Evolutionary conservation across 2,113 vertebrate species (phyloP).

Genomic region (Piprites chloris): DNA sequence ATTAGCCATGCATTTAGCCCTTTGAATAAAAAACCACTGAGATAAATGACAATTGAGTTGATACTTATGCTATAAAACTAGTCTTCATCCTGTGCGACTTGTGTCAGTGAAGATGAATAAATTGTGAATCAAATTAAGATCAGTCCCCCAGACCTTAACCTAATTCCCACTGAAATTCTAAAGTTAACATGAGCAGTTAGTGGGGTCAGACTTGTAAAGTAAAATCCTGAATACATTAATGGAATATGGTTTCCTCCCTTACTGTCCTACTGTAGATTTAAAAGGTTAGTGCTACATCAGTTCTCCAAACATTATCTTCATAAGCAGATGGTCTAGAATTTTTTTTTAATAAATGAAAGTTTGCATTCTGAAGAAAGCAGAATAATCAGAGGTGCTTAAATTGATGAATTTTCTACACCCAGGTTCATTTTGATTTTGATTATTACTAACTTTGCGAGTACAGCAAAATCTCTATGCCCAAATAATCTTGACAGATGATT

Average conservation of each 20-base stretch:
- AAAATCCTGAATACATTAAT: not conserved
- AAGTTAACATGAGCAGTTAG: not conserved
- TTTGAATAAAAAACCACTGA: not conserved
- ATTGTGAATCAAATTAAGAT: not conserved
- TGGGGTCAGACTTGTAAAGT: not conserved
- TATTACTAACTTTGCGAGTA: not conserved
- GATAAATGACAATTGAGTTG: not conserved
- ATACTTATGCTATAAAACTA: not conserved
- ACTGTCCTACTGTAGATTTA: not conserved
- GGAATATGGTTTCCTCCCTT: not conserved
- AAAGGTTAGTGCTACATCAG: not conserved
- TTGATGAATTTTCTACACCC: not conserved
- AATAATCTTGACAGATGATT: not conserved
- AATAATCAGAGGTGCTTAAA: not conserved
- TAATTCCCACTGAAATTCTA: not conserved
- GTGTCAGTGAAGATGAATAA: not conserved
- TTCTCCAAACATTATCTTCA: not conserved
- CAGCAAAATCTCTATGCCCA: not conserved
- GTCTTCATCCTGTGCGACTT: not conserved
- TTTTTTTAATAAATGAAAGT: not conserved
- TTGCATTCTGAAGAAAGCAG: not conserved
- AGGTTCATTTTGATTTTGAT: not conserved
- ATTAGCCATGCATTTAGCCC: not conserved
- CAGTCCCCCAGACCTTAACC: not conserved
- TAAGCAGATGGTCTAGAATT: not conserved